A percentile compares a stretch with the other conserved stretches of the same genome.
phyloP scores from a whole-genome alignment of 2,797 vertebrate genomes.

The Sebastes oblongus region DNA sequence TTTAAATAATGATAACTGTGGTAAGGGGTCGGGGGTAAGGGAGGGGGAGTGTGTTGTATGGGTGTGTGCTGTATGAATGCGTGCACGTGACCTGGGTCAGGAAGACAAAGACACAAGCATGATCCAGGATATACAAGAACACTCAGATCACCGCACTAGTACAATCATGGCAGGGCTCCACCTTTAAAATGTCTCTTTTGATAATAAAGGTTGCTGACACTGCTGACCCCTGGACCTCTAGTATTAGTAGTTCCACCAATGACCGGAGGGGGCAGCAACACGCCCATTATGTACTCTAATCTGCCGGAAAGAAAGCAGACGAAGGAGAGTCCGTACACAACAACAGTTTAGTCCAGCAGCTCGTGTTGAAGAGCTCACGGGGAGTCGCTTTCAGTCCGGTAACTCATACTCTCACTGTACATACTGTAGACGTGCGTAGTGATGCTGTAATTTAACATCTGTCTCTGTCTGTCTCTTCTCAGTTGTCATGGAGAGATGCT shows the following conservation, averaged over 20 bases:
- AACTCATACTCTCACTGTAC: not conserved
- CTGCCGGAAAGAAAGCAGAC: not conserved
- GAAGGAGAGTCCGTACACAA: slow-evolving; percentile 4
- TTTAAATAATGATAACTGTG: too few relatives aligned
- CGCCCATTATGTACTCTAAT: fast-evolving
- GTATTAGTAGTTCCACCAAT: not conserved
- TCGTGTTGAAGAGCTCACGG: not conserved
- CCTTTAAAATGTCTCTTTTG: too few relatives aligned
- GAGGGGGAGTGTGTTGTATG: too few relatives aligned
- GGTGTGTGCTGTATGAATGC: too few relatives aligned
- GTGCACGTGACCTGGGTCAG: too few relatives aligned
- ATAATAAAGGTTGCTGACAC: too few relatives aligned
- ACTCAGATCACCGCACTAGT: too few relatives aligned
- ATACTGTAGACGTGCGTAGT: not conserved
- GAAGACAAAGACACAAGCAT: too few relatives aligned
- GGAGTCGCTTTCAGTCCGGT: not conserved
- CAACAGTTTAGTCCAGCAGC: not conserved
- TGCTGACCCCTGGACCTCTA: not conserved
- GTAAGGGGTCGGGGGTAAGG: too few relatives aligned
- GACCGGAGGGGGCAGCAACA: not conserved
- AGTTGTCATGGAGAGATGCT: slow-evolving; percentile 67
- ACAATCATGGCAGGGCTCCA: too few relatives aligned
- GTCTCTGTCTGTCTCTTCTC: slow-evolving; percentile 37
- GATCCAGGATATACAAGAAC: too few relatives aligned
- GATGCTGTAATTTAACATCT: not conserved